Base-by-base conservation (phyloP, 2,888 invertebrate genomes). In the Callosobruchus maculatus region DNA sequence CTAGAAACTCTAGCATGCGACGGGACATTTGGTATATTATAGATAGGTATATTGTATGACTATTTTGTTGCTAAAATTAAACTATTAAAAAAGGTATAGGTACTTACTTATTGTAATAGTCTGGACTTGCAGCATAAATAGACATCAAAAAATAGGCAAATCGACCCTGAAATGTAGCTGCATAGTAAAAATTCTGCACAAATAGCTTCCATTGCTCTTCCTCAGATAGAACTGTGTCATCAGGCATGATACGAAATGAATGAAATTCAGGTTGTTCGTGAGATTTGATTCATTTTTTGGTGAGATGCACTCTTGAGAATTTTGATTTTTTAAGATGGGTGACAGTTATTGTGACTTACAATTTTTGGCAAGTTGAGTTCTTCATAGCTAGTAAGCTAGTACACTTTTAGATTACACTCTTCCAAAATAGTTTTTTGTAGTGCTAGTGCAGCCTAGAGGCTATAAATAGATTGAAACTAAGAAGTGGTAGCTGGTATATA, bases 61-160 rank as follows among this genome's bases (percentile, higher is more conserved):
- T n/a, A n/a, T n/a, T n/a, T n/a, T n/a, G n/a, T n/a, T n/a, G n/a
- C n/a, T n/a, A n/a, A n/a, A n/a, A n/a, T n/a, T n/a, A 67, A 71
- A 71, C 26, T 2, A 67, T 67, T 20, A 3, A 26, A 20, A 20
- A 26, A 26, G 7, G 31, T 21, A 21, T 72, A 67, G 20, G 22
- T 72, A 72, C 74, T 74, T 80, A 84, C 84, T 80, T 78, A 72
- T 78, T 75, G 20, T 82, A 75, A 68, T 84, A 78, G 1, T 69
- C 9, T 4, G 84, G 84, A 80, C 84, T 83, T 2, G 83, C 82
- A 9, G 82, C 83, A 75, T 85, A 82, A 66, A 86, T 75, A 5
- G 86, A 86, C 85, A 86, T 85, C 67, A 86, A 70, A 5, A 83
- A 78, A 74, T 86, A 86, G 0, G 85, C 82, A 18, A 85, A 67